Percentiles rank a stretch among this genome's conserved stretches.
Conservation (phyloP, 2,888 invertebrate genomes). For the Scaptodrosophila latifasciaeformis region DNA sequence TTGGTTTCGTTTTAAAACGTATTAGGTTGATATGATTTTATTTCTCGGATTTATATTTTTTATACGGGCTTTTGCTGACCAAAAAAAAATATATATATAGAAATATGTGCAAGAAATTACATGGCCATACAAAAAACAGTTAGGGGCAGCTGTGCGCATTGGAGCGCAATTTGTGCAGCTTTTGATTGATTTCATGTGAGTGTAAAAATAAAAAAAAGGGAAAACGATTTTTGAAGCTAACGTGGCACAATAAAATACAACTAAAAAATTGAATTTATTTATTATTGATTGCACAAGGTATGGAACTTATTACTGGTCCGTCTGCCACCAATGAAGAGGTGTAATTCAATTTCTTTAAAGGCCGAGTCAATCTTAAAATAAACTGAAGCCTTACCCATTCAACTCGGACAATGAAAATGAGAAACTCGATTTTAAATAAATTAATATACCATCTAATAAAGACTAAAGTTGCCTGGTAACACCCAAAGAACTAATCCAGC, state of each 20-base stretch:
- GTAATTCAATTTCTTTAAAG: too few relatives aligned
- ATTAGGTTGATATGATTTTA: slow-evolving; percentile 15
- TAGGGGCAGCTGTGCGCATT: slow-evolving; percentile 7
- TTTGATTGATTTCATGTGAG: slow-evolving; percentile 47
- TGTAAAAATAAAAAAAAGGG: too few relatives aligned
- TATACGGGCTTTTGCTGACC: not conserved
- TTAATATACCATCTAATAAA: too few relatives aligned
- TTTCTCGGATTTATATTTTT: slow-evolving; percentile 12
- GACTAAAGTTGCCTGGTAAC: too few relatives aligned
- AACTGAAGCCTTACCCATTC: too few relatives aligned
- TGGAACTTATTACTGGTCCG: too few relatives aligned
- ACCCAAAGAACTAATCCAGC: too few relatives aligned
- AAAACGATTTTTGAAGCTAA: slow-evolving; percentile 21
- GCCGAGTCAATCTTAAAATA: too few relatives aligned
- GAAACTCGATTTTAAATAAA: too few relatives aligned
- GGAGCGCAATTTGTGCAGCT: slow-evolving; percentile 14
- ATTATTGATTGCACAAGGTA: slow-evolving; percentile 32
- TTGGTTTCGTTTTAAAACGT: slow-evolving; percentile 32
- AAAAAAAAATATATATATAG: not conserved
- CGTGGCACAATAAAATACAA: slow-evolving; percentile 22
- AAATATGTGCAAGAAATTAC: slow-evolving; percentile 11
- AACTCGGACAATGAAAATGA: too few relatives aligned
- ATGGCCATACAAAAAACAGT: slow-evolving; percentile 7
- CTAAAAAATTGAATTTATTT: slow-evolving; percentile 36
- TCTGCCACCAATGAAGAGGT: too few relatives aligned